Base-by-base conservation (phyloP, 2,888 invertebrate species). In the Aporophyla lueneburgensis region DNA sequence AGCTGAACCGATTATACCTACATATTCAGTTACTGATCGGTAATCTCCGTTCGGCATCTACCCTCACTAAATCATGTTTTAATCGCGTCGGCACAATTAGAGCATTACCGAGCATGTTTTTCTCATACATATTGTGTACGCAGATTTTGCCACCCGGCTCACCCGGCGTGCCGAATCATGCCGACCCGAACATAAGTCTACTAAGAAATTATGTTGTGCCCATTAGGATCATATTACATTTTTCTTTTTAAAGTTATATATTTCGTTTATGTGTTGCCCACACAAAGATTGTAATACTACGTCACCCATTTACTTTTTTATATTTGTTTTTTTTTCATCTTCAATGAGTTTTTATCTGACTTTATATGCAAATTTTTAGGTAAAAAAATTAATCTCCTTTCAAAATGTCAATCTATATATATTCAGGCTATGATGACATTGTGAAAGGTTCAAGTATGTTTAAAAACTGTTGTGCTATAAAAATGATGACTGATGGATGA, bases 401-500 rank as follows among this genome's bases (percentile, higher is more conserved):
- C 10, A 16, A 53, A 40, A 24, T 27, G 2, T 21, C 10, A 0
- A 33, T 40, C 16, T 16, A 33, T 58, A 49, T 16, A 33, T 58
- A 49, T 24, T 58, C 40, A 58, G 59, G 5, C 63, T 24, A 54
- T 16, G n/a, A 24, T 21, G 1, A 53, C 27, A 56, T 27, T 72
- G 67, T 65, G 19, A 65, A 67, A 43, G 14, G 14, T 24, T 16
- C 21, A 16, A 19, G 14, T 63, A 43, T 62, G 10, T 51, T 59
- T 71, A 2, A 81, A 49, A 53, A 58, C 40, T 69, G 46, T 69
- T 62, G 40, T 46, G 21, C 16, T 65, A 51, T 72, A 72, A 77
- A 59, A 74, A 76, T 66, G 63, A 33, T 59, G 77, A 70, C 70
- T 77, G 67, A 63, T 40, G 58, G 67, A 63, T 40, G 58, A 61